Evolutionary conservation across 2,797 vertebrate genomes (phyloP).

Genomic region (Bovichtus diacanthus): DNA sequence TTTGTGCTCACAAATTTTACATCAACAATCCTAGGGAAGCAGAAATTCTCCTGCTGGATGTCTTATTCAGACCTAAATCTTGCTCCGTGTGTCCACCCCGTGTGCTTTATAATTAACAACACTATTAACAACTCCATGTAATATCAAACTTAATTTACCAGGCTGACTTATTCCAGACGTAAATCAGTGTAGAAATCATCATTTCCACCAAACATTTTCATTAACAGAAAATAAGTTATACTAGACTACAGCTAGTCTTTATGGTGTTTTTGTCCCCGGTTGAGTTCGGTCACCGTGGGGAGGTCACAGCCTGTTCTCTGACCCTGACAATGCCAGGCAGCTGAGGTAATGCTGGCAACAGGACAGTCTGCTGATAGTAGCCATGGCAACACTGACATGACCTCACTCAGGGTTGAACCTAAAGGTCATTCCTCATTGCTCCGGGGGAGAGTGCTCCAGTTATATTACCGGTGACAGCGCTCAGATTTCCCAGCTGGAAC

Average conservation of each 20-base stretch:
- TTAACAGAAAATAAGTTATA: conserved; percentile 19
- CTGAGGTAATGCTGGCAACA: conserved; percentile 87
- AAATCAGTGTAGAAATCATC: conserved; percentile 27
- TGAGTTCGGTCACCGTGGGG: conserved; percentile 77
- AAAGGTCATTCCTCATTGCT: conserved; percentile 83
- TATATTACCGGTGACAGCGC: conserved; percentile 65
- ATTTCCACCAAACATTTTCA: conserved; percentile 26
- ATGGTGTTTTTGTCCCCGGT: conserved; percentile 74
- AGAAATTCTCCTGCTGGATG: conserved; percentile 23
- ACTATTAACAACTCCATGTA: conserved; percentile 35
- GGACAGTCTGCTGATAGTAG: conserved; percentile 84
- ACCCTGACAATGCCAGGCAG: conserved; percentile 85
- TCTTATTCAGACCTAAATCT: conserved; percentile 35
- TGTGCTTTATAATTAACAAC: conserved; percentile 53
- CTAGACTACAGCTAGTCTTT: conserved; percentile 31
- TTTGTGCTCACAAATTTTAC: conserved; percentile 16
- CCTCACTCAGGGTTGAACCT: conserved; percentile 86
- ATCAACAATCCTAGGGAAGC: neutral
- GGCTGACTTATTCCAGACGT: conserved; percentile 11
- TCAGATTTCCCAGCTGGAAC: conserved; percentile 69
- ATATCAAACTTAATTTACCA: conserved; percentile 35
- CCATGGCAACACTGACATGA: conserved; percentile 85
- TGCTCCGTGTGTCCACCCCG: conserved; percentile 31
- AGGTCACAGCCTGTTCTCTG: conserved; percentile 86
- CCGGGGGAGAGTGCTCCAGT: conserved; percentile 57